phyloP scores from a whole-genome alignment of 2,888 invertebrate species.

The Apotomis betuletana region DNA sequence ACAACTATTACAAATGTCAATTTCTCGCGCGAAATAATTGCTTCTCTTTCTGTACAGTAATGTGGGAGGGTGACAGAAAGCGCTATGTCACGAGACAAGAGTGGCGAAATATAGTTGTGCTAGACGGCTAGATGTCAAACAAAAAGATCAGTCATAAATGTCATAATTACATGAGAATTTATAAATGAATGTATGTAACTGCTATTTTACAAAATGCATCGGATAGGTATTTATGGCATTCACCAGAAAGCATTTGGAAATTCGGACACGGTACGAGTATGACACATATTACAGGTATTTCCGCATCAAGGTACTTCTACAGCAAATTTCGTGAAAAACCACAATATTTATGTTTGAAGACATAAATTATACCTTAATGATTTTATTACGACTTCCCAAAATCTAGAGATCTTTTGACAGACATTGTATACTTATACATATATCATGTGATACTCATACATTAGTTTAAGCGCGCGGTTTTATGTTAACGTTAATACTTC shows the following conservation, averaged over 20 bases:
- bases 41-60: no score
- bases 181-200: no score
- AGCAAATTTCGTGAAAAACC: not conserved
- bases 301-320: not conserved
- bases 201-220: no score
- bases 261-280: not conserved
- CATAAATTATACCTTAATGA: not conserved
- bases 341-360: not conserved
- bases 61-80: no score
- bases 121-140: no score
- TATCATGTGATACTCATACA: not conserved
- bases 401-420: not conserved
- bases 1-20: no score
- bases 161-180: no score
- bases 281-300: not conserved
- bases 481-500: not conserved
- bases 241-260: not conserved
- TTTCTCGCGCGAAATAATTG: no score
- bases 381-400: conserved; percentile 1
- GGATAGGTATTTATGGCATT: no score
- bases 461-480: not conserved
- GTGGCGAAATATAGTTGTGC: no score
- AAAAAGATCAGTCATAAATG: no score
- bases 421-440: not conserved
- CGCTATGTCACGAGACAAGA: no score